Evolutionary conservation across 2,888 invertebrate genomes (phyloP).

Genomic region (Frankliniella fusca): DNA sequence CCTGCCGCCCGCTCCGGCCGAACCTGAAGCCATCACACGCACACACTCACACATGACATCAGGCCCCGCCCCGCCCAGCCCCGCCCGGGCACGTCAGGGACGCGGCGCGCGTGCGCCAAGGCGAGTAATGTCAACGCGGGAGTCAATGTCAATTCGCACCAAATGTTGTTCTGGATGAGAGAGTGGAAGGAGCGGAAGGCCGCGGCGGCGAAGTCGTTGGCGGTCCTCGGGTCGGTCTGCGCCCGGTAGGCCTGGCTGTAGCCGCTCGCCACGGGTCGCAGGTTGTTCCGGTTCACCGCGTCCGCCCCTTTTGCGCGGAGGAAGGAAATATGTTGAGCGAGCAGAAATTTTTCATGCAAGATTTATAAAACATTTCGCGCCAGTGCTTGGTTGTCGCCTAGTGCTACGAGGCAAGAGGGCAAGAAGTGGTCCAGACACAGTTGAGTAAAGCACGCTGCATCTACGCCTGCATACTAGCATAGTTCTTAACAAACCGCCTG

Average conservation of each 20-base stretch:
- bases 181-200: slow-evolving; percentile 53
- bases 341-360: neutral
- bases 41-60: neutral
- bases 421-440: no score
- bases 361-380: neutral
- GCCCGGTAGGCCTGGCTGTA: slow-evolving; percentile 44
- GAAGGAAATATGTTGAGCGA: neutral
- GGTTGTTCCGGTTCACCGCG: neutral
- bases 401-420: no score
- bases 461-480: no score
- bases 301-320: slow-evolving; percentile 27
- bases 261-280: neutral
- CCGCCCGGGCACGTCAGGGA: neutral
- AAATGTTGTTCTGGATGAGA: slow-evolving; percentile 38
- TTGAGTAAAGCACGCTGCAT: no score
- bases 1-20: neutral
- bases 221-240: slow-evolving; percentile 49
- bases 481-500: no score
- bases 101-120: no score
- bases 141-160: neutral
- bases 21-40: neutral
- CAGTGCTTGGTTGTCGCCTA: no score
- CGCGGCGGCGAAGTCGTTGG: slow-evolving; percentile 53
- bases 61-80: neutral
- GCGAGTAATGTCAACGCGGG: neutral